These are phyloP conservation scores for Corydoras sp. DNA, from an alignment of 2,113 vertebrate genomes.

Conservation along the genomic window DNA sequence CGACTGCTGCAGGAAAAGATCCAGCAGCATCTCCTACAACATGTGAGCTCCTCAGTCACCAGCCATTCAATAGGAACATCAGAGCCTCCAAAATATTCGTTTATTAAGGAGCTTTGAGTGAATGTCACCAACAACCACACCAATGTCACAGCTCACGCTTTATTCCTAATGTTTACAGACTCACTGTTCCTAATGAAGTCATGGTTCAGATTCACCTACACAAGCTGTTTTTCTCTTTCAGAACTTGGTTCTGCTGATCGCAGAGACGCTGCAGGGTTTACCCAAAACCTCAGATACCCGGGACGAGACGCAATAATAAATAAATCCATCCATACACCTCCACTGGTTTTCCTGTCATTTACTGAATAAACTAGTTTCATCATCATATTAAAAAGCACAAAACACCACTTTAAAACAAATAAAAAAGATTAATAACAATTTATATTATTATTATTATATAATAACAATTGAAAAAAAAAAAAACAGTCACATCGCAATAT, in stretches of 20 bases:
- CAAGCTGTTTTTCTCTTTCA: constrained; percentile 7
- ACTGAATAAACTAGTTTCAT: constrained; percentile 4
- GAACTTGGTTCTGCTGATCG: constrained; percentile 13
- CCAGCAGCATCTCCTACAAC: constrained; percentile 1
- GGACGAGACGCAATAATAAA: neutral
- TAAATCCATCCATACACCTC: neutral
- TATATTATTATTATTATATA: neutral
- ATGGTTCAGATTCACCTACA: neutral
- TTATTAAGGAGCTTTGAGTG: too few species aligned
- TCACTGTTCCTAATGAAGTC: neutral
- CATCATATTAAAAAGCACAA: constrained; percentile 9
- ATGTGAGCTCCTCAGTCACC: neutral
- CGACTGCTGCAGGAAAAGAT: constrained; percentile 16
- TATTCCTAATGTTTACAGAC: neutral
- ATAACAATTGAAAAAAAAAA: neutral
- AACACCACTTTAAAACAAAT: constrained; percentile 5
- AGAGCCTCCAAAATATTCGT: too few species aligned
- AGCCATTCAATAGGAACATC: too few species aligned
- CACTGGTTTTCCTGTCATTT: neutral
- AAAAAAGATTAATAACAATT: neutral
- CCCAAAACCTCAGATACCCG: constrained; percentile 17
- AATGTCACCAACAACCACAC: too few species aligned
- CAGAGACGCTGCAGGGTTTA: constrained; percentile 7
- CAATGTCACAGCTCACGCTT: neutral
- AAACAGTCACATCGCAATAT: neutral